Conservation (phyloP, 2,797 vertebrate species). For the Mormyrus hasselquistii region DNA sequence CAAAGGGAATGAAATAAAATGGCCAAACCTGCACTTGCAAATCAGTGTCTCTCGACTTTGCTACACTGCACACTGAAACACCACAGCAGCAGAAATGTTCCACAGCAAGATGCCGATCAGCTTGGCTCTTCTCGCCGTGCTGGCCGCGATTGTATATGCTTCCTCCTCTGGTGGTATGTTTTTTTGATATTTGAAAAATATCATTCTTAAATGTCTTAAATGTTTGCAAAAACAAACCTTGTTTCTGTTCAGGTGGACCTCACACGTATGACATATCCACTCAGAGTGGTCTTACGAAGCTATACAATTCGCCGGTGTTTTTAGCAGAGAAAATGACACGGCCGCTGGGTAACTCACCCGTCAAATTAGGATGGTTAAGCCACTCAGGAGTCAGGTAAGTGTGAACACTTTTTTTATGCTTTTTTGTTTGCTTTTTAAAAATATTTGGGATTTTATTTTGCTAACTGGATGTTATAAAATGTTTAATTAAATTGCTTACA, state of each 20-base stretch:
- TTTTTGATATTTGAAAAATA: background rate
- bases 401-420: background rate
- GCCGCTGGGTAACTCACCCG: slow-evolving; percentile 19
- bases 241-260: slow-evolving; percentile 15
- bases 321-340: slow-evolving; percentile 41
- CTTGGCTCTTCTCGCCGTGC: slow-evolving; percentile 28
- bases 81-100: slow-evolving; percentile 26
- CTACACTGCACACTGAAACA: background rate
- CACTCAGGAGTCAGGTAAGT: slow-evolving; percentile 51
- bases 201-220: background rate
- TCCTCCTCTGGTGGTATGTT: slow-evolving; percentile 37
- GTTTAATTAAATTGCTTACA: background rate
- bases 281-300: slow-evolving; percentile 27
- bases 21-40: background rate
- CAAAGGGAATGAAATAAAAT: slow-evolving; percentile 2
- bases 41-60: background rate
- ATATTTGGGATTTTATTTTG: background rate
- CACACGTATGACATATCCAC: slow-evolving; percentile 39
- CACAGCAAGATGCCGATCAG: slow-evolving; percentile 21
- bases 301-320: slow-evolving; percentile 47
- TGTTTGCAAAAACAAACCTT: background rate
- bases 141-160: slow-evolving; percentile 25
- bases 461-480: background rate
- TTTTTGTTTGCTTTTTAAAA: background rate
- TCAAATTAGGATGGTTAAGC: slow-evolving; percentile 23